A percentile compares a stretch with the other conserved stretches of the same genome.
phyloP scores from a whole-genome alignment of 2,797 vertebrate genomes.

The Hydrolagus colliei region DNA sequence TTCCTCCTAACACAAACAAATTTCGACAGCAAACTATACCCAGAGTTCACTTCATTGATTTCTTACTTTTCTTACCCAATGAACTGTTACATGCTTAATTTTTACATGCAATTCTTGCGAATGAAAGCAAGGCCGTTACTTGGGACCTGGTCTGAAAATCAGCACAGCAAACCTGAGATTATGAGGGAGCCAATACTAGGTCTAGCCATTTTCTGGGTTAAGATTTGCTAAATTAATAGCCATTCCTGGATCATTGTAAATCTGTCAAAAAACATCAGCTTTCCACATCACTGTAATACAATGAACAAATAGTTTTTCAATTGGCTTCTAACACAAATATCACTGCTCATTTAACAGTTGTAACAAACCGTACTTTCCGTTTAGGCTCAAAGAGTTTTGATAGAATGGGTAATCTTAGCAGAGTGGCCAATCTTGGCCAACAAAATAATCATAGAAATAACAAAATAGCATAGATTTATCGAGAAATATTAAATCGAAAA shows the following conservation, averaged over 20 bases:
- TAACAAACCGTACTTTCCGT: background rate
- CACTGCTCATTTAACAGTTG: background rate
- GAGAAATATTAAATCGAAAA: too few relatives aligned
- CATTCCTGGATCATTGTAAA: conserved; percentile 2
- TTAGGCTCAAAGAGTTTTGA: background rate
- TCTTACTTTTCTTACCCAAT: conserved; percentile 65
- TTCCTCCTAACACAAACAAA: conserved; percentile 53
- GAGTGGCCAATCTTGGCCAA: too few relatives aligned
- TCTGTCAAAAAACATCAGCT: conserved; percentile 24
- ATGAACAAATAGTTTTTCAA: background rate
- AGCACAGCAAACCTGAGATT: conserved; percentile 45
- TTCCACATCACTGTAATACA: background rate
- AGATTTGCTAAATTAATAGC: conserved; percentile 7
- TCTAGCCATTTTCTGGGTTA: conserved; percentile 46
- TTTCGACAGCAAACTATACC: conserved; percentile 64
- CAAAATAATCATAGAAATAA: too few relatives aligned
- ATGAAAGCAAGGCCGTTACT: conserved; percentile 58
- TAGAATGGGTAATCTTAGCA: background rate
- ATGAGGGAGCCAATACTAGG: conserved; percentile 36
- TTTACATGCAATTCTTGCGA: conserved; percentile 61
- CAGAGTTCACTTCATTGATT: conserved; percentile 57
- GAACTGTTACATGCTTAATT: conserved; percentile 64
- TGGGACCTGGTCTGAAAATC: conserved; percentile 55
- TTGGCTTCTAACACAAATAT: background rate
- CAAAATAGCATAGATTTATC: too few relatives aligned